phyloP scores from a whole-genome alignment of 2,113 vertebrate genomes.

The Morphnarchus princeps region DNA sequence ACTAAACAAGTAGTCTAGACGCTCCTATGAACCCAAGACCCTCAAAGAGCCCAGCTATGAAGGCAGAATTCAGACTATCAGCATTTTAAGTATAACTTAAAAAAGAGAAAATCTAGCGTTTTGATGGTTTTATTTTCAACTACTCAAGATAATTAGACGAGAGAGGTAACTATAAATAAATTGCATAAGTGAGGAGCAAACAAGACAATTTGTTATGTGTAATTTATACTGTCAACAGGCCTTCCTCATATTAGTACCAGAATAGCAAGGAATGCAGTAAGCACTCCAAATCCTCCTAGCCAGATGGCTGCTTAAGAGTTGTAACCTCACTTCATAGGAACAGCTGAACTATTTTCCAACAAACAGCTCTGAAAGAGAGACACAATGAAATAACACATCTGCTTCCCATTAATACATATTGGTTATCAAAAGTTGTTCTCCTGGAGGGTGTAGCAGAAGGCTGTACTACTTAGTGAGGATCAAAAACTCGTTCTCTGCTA shows the following conservation, averaged over 20 bases:
- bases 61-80: neutral
- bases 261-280: conserved; percentile 28
- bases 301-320: neutral
- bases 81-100: neutral
- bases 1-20: neutral
- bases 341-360: neutral
- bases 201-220: neutral
- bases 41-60: neutral
- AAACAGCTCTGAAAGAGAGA: neutral
- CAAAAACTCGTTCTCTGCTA: neutral
- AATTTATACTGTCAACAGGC: conserved; percentile 20
- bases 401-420: neutral
- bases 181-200: neutral
- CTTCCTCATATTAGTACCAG: conserved; percentile 21
- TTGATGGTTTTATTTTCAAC: neutral
- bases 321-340: neutral
- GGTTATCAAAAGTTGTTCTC: neutral
- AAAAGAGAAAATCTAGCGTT: neutral
- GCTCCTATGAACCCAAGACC: neutral
- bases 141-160: neutral
- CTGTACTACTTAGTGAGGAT: neutral
- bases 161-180: conserved; percentile 25
- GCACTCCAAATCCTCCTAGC: conserved; percentile 1
- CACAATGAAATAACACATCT: neutral
- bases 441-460: neutral